Base-by-base conservation (phyloP, 2,797 vertebrate genomes). In the Lepilemur septentrionalis region DNA sequence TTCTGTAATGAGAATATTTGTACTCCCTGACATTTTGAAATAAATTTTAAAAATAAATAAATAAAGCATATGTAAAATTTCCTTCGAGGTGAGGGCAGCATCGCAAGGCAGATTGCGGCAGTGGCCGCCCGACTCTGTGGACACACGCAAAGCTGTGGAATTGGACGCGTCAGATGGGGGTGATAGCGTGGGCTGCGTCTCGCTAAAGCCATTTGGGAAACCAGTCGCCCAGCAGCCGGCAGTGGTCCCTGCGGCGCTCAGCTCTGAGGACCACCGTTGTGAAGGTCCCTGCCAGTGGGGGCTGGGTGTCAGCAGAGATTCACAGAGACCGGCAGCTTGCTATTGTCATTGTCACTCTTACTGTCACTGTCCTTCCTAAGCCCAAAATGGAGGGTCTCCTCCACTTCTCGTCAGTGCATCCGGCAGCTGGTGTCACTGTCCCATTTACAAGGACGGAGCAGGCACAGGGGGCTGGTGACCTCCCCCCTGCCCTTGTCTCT, bases 401-500 rank as follows among this genome's bases (percentile, higher is more conserved):
- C 9, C 7, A 4, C 57, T 25, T 59, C 76, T 13, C 4, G 7
- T 14, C 0, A 9, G 48, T 59, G 6, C 12, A 59, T 75, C 15
- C 0, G 22, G 3, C 9, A 0, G 22, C 1, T 1, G n/a, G 35
- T 2, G 3, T 1, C 0, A 43, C 1, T 17, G 38, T 11, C 3
- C 14, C 75, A n/a, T 7, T 1, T 1, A 1, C 12, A 4, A 25
- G 0, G 0, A 32, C 20, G 35, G 4, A 22, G 22, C 22, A 1
- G 12, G 9, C n/a, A 1, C 18, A 18, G 41, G 23, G 55, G 59
- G 41, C 89, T 65, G 41, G 90, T 1, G 2, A 69, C 43, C 72
- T 30, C 30, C 46, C 30, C 4, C 48, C 48, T 14, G 38, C 46
- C 28, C 13, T 0, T 3, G 6, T 65, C 61, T 15, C 61, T 65